Evolutionary conservation across 2,888 invertebrate species (phyloP), one percentile per base, ranked within the genome.

Genomic region (Conops quadrifasciatus): DNA sequence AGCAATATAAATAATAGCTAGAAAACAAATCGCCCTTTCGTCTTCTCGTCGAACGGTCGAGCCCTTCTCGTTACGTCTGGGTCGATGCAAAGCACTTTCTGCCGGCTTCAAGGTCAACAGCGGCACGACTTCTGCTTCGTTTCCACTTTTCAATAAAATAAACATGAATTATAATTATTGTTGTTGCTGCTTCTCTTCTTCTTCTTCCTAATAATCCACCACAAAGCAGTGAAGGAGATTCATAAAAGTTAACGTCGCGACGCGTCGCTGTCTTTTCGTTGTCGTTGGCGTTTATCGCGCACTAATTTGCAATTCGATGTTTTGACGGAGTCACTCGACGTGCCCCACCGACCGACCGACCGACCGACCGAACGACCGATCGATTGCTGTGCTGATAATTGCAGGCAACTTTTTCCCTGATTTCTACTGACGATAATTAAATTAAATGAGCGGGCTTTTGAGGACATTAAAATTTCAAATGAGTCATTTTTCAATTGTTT

Each of bases 81-180:
- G 30, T 65, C 24, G 24, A 36, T 21, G 56, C 67, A 24, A 30
- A 4, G 2, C 9, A 13, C 51, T 26, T 16, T 19, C 21, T 24
- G 19, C n/a, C n/a, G 13, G n/a, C 51, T 62, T 43, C 75, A 76
- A 76, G 75, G 75, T 76, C 75, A 74, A 67, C 67, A 67, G 73
- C 73, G 71, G 73, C 75, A 76, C 75, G 75, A 76, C 72, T 74
- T 66, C 73, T 71, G 67, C 68, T 64, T 68, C 62, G 26, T 63
- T 53, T 66, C 53, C 30, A 53, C 53, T 21, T 66, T 66, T 30
- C 28, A 11, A 21, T 28, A 15, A 51, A 49, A 59, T 59, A 59
- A 59, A 63, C 58, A 47, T 65, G n/a, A 36, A 28, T 63, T 36
- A 36, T 26, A 30, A 28, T 16, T 3, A 45, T 47, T 47, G 62